Evolutionary conservation across 2,888 invertebrate genomes (phyloP), one percentile per base, ranked within the genome.

Genomic region (Altica lythri): DNA sequence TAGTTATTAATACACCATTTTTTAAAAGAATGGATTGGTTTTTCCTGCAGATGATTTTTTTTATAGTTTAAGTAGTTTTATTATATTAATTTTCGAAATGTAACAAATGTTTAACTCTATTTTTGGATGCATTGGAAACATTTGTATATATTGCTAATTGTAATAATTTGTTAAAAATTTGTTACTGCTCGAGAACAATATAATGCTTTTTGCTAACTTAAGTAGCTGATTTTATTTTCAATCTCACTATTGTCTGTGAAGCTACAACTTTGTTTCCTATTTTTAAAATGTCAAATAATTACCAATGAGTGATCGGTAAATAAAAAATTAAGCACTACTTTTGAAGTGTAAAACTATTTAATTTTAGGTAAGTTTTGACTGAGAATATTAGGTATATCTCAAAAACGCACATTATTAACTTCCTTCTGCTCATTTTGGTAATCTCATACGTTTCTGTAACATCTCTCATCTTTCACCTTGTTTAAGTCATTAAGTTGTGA

Each of bases 331-430:
- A 29, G 43, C 47, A 51, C 42, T 51, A 27, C n/a, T 43, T 48
- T 43, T 40, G 12, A 49, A 47, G 52, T 51, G 49, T 54, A 40
- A 37, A 52, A 47, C 46, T 59, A 53, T 40, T 52, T 55, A 53
- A 55, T 50, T 55, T 52, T 55, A 58, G 55, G 48, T 55, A 53
- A 53, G 42, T 57, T 56, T 60, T 52, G 57, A 57, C 60, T 60
- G 60, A 60, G 44, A 57, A 49, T 38, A 48, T 49, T 54, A 57
- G 44, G 45, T 52, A 53, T 53, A 55, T 54, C 52, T 47, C 40
- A 52, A 52, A 47, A 57, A 53, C 59, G 58, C 58, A 58, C 59
- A 59, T 37, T 40, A 22, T 38, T 51, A 43, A 50, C 57, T 54
- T 57, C 57, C 43, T 44, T 44, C 37, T 25, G 52, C 49, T 52